Evolutionary conservation across 2,797 vertebrate genomes (phyloP).

Genomic region (Gouania willdenowi): DNA sequence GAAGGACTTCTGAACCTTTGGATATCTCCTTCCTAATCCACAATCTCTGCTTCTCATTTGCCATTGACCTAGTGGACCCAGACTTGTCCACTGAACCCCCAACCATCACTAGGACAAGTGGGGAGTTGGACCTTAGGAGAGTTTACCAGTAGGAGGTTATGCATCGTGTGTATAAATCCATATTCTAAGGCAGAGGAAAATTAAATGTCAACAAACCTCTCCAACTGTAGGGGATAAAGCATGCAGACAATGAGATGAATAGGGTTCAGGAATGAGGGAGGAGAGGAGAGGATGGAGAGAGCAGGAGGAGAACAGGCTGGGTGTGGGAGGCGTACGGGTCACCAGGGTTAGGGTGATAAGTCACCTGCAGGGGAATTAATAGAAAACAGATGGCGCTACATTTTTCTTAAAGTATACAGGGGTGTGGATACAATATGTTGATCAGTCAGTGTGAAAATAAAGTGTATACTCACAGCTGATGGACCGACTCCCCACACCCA

Average conservation of each 20-base stretch:
- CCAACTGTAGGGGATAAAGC: constrained; percentile 54
- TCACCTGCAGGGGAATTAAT: constrained; percentile 75
- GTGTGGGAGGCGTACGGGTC: constrained; percentile 58
- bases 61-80: constrained; percentile 59
- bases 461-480: constrained; percentile 41
- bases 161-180: constrained; percentile 40
- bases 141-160: constrained; percentile 48
- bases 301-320: constrained; percentile 51
- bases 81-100: constrained; percentile 57
- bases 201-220: constrained; percentile 67
- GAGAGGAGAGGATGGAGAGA: constrained; percentile 22
- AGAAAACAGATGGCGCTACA: constrained; percentile 75
- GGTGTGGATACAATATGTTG: constrained; percentile 65
- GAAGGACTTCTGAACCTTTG: constrained; percentile 59
- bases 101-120: constrained; percentile 42
- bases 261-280: constrained; percentile 59
- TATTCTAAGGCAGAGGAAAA: constrained; percentile 49
- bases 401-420: constrained; percentile 71
- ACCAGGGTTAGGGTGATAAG: constrained; percentile 70
- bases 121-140: constrained; percentile 28
- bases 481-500: constrained; percentile 53
- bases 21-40: constrained; percentile 68
- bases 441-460: constrained; percentile 58
- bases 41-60: constrained; percentile 70
- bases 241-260: constrained; percentile 53